phyloP scores from a whole-genome alignment of 2,113 vertebrate species.

The Empidonax alnorum region DNA sequence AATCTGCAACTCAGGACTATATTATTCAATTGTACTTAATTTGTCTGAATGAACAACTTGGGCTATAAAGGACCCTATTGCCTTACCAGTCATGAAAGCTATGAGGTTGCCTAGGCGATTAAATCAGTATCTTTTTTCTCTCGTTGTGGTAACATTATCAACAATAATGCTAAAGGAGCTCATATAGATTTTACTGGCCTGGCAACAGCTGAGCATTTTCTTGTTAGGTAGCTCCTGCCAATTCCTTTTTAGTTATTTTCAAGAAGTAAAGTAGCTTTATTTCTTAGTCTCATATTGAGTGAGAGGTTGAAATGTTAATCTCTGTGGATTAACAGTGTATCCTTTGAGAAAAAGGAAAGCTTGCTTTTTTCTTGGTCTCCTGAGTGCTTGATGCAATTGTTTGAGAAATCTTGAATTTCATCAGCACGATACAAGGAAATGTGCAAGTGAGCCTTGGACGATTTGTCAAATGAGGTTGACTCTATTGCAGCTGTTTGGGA shows the following conservation, averaged over 20 bases:
- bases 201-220: slow-evolving; percentile 43
- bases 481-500: neutral
- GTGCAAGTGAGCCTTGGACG: neutral
- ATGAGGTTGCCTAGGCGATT: slow-evolving; percentile 43
- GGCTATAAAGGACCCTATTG: neutral
- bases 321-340: slow-evolving; percentile 42
- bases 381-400: neutral
- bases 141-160: slow-evolving; percentile 28
- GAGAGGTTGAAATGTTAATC: slow-evolving; percentile 72
- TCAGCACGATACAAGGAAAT: neutral
- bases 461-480: slow-evolving; percentile 6
- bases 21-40: neutral
- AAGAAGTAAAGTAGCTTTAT: slow-evolving; percentile 68
- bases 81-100: neutral
- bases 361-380: neutral
- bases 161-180: neutral
- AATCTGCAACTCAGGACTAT: neutral
- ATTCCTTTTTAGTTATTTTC: slow-evolving; percentile 48
- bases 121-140: slow-evolving; percentile 10
- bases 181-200: slow-evolving; percentile 25
- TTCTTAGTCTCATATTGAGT: slow-evolving; percentile 55
- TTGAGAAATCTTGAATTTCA: slow-evolving; percentile 57
- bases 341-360: slow-evolving; percentile 35
- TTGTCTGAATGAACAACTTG: neutral
- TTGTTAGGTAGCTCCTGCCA: slow-evolving; percentile 39